phyloP scores from a whole-genome alignment of 2,113 vertebrate species.

The Chauna torquata region DNA sequence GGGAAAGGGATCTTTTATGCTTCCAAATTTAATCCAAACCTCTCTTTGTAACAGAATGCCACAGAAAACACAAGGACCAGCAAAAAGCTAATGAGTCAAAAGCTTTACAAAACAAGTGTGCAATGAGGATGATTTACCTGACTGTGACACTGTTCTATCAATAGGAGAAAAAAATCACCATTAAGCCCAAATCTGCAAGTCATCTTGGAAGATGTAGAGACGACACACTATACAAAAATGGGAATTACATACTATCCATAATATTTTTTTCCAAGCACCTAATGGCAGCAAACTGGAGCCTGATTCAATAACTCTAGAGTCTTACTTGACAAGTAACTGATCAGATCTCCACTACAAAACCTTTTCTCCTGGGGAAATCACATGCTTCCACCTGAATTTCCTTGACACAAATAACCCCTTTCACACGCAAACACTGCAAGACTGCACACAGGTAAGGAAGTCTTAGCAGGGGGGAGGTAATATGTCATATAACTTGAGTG shows the following conservation, averaged over 20 bases:
- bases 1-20: background rate
- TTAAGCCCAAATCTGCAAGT: background rate
- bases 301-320: background rate
- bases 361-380: background rate
- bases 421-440: background rate
- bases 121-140: fast-evolving
- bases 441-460: background rate
- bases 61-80: background rate
- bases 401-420: background rate
- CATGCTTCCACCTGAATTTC: background rate
- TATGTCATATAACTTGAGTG: background rate
- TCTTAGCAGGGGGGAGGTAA: background rate
- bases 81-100: background rate
- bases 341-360: background rate
- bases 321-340: background rate
- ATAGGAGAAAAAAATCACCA: background rate
- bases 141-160: background rate
- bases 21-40: background rate
- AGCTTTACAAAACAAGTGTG: background rate
- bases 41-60: background rate
- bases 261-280: background rate
- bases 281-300: background rate
- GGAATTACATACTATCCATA: background rate
- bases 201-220: background rate
- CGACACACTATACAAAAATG: background rate